Evolutionary conservation across 2,113 vertebrate species (phyloP), one percentile per base, ranked within the genome.

Genomic region (Burhinus bistriatus): DNA sequence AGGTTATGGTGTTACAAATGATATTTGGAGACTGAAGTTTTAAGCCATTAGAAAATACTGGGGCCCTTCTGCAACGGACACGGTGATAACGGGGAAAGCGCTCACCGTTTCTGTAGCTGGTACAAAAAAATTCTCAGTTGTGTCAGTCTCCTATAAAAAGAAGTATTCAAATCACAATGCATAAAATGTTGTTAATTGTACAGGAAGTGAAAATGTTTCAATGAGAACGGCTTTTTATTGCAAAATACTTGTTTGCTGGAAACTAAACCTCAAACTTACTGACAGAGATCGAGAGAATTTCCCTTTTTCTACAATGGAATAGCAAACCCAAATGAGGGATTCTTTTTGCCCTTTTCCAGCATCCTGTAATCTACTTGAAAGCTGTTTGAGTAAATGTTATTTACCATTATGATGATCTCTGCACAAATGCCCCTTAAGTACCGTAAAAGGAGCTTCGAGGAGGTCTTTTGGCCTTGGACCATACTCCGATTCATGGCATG

Each of bases 401-500:
- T 76, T 40, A 79, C 6, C 11, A 5, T 29, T 6, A 12, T 19
- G 44, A 7, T 52, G 34, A 8, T 83, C 29, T 70, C 49, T 71
- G 58, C 34, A 13, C n/a, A 19, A n/a, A 9, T 51, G 36, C 26
- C 49, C 32, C 16, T 62, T 30, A n/a, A 34, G 18, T 15, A 0
- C 47, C 25, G 44, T 6, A 5, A 29, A 15, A 12, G 11, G 23
- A 27, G 34, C 14, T 27, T 3, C 15, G 77, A 49, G 30, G 21
- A 2, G 26, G 3, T 1, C n/a, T 29, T 20, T 25, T 57, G 62
- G 27, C 68, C 45, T 15, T 10, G 15, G 66, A 6, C 64, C 32
- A 2, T 5, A 1, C 51, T 15, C 23, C 10, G 6, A 2, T 45
- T 59, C 29, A 5, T 9, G 19, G n/a, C 12, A 7, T 3, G 11